These are phyloP conservation scores for Etheostoma perlongum DNA, from an alignment of 2,797 vertebrate genomes.

Conservation along the genomic window DNA sequence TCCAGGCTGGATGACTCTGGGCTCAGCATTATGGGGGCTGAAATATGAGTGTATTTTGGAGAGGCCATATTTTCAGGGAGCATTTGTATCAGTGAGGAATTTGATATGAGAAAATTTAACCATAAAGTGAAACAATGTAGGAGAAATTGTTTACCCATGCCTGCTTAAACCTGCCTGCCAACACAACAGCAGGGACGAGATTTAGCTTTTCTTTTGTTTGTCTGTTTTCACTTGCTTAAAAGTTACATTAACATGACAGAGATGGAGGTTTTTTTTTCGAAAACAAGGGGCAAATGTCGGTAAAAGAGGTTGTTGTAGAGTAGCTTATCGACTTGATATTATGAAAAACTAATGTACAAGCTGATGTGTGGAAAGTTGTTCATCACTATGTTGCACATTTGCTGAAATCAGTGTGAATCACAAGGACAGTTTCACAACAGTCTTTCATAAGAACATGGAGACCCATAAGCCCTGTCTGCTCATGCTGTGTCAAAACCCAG, in stretches of 20 bases:
- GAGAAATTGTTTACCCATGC: slow-evolving; percentile 80
- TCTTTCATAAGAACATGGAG: slow-evolving; percentile 48
- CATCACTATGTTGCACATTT: slow-evolving; percentile 31
- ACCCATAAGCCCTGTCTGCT: slow-evolving; percentile 40
- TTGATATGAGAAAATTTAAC: slow-evolving; percentile 80
- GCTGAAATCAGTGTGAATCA: slow-evolving; percentile 42
- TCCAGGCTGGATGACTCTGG: slow-evolving; percentile 84
- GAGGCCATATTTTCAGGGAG: slow-evolving; percentile 78
- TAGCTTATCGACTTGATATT: neutral
- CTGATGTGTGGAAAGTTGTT: slow-evolving; percentile 27
- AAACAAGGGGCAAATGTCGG: neutral
- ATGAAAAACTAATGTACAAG: slow-evolving; percentile 19
- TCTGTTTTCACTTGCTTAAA: slow-evolving; percentile 50
- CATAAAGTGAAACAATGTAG: slow-evolving; percentile 80
- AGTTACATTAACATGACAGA: slow-evolving; percentile 12
- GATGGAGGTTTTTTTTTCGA: neutral
- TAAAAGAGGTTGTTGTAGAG: neutral
- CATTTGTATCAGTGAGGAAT: slow-evolving; percentile 78
- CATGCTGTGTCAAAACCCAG: slow-evolving; percentile 52
- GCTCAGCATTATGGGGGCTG: slow-evolving; percentile 81
- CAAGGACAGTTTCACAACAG: slow-evolving; percentile 56
- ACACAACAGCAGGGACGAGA: slow-evolving; percentile 38
- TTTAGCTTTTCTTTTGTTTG: slow-evolving; percentile 47
- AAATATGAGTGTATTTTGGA: slow-evolving; percentile 82
- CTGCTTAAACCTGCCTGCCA: slow-evolving; percentile 73